These are phyloP conservation scores for Hassar affinis DNA, from an alignment of 2,113 vertebrate species.

Conservation along the genomic window DNA sequence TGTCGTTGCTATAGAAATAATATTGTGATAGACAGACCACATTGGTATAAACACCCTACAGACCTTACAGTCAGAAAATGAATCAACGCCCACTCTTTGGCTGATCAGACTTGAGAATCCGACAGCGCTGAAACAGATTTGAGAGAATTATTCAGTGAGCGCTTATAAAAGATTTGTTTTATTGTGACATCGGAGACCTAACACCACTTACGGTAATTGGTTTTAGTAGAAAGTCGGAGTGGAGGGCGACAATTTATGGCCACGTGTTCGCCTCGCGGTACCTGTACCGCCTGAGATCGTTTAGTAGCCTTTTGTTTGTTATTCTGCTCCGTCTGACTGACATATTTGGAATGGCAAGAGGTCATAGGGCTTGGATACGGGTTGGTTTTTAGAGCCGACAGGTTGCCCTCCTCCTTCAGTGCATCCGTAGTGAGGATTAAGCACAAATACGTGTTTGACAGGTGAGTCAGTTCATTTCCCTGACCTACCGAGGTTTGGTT, in stretches of 20 bases:
- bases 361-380: conserved; percentile 41
- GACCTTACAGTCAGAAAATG: background rate
- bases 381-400: conserved; percentile 41
- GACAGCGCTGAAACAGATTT: background rate
- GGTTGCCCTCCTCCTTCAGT: conserved; percentile 28
- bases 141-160: background rate
- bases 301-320: conserved; percentile 45
- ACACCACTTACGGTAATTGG: conserved; percentile 11
- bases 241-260: background rate
- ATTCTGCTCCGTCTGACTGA: conserved; percentile 47
- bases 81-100: background rate
- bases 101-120: background rate
- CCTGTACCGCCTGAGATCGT: conserved; percentile 29
- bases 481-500: background rate
- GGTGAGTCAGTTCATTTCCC: conserved; percentile 26
- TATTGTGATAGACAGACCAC: background rate
- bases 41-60: background rate
- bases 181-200: conserved; percentile 1
- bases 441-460: conserved; percentile 25
- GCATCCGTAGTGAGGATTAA: conserved; percentile 32
- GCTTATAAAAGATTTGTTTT: conserved; percentile 4
- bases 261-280: background rate
- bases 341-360: conserved; percentile 50
- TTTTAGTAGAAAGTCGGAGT: background rate
- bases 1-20: background rate